A percentile compares a stretch with the other conserved stretches of the same genome.
phyloP scores from a whole-genome alignment of 2,888 invertebrate genomes.

The Eubasilissa splendida region DNA sequence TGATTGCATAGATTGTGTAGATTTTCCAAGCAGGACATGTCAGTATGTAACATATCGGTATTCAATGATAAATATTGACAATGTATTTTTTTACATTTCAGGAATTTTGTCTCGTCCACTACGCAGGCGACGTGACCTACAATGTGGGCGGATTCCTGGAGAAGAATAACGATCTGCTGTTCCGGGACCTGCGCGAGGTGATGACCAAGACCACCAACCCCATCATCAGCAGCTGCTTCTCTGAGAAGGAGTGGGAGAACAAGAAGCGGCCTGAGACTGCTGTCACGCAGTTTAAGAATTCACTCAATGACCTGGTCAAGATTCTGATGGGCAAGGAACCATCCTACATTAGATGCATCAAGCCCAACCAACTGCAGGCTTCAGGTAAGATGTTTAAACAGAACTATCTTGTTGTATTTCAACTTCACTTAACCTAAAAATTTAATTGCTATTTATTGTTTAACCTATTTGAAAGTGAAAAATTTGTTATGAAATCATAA shows the following conservation, averaged over 20 bases:
- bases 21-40: no score
- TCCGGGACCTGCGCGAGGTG: slow-evolving; percentile 88
- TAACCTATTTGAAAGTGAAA: no score
- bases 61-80: no score
- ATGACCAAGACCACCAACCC: slow-evolving; percentile 82
- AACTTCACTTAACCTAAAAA: no score
- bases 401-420: no score
- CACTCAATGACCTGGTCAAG: slow-evolving; percentile 88
- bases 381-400: slow-evolving; percentile 67
- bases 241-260: slow-evolving; percentile 77
- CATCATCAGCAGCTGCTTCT: slow-evolving; percentile 77
- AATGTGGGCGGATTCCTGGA: slow-evolving; percentile 89
- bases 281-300: slow-evolving; percentile 91
- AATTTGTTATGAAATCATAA: no score
- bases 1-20: no score
- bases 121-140: slow-evolving; percentile 95
- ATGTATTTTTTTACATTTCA: slow-evolving; percentile 63
- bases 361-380: slow-evolving; percentile 89
- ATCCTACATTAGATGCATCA: slow-evolving; percentile 94
- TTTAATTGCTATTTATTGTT: no score
- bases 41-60: no score
- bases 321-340: slow-evolving; percentile 95
- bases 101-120: slow-evolving; percentile 93
- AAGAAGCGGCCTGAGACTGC: slow-evolving; percentile 93
- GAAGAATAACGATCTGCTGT: slow-evolving; percentile 94